These are phyloP conservation scores for Caranx melampygus DNA, from an alignment of 2,113 vertebrate species.

Conservation along the genomic window DNA sequence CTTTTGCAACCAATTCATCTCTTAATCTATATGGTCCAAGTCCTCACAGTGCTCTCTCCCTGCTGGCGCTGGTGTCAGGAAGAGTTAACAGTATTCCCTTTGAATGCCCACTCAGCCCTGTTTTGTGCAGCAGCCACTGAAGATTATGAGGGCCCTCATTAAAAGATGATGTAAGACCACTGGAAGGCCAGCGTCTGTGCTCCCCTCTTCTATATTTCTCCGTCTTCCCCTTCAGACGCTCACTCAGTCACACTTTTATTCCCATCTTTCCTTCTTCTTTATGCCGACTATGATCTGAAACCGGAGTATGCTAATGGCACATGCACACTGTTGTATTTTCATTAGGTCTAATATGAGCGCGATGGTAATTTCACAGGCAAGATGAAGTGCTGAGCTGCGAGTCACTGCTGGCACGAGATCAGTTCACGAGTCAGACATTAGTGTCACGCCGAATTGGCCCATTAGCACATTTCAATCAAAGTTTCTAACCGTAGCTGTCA, in stretches of 20 bases:
- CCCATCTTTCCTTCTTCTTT: conserved; percentile 12
- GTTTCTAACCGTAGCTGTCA: not conserved
- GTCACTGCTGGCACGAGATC: conserved; percentile 4
- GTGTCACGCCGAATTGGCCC: conserved; percentile 5
- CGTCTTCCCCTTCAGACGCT: conserved; percentile 17
- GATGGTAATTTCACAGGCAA: not conserved
- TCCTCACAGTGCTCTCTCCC: conserved; percentile 36
- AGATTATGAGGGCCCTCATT: conserved; percentile 68
- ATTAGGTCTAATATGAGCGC: conserved; percentile 6
- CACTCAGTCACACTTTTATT: conserved; percentile 32
- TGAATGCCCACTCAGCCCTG: conserved; percentile 55
- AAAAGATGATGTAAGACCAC: conserved; percentile 70
- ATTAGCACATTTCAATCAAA: conserved; percentile 30
- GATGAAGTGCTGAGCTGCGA: conserved; percentile 15
- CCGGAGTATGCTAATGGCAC: conserved; percentile 6
- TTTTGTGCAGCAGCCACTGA: conserved; percentile 42
- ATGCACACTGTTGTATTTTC: conserved; percentile 30
- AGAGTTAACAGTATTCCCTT: conserved; percentile 65
- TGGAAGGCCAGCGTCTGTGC: conserved; percentile 39
- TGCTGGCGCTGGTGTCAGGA: conserved; percentile 49
- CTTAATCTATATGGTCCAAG: conserved; percentile 40
- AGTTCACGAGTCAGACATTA: conserved; percentile 24
- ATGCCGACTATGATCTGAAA: conserved; percentile 21
- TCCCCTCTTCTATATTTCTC: conserved; percentile 1
- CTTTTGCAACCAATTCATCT: conserved; percentile 47